Conservation (phyloP, 2,113 vertebrate genomes). For the Scophthalmus maximus region DNA sequence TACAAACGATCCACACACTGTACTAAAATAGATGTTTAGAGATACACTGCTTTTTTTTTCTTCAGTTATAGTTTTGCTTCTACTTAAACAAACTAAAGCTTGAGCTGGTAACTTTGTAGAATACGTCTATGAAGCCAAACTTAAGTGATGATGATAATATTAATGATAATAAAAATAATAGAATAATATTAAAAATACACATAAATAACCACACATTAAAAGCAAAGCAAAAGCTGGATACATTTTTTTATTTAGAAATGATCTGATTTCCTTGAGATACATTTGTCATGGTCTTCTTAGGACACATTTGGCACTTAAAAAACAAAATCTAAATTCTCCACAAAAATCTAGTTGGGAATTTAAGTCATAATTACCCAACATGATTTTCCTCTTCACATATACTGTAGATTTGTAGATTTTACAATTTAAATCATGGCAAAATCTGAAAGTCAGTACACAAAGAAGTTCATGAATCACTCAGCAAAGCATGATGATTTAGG, state of each 20-base stretch:
- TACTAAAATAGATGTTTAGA: background rate
- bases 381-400: background rate
- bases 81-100: background rate
- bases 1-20: background rate
- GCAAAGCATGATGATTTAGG: conserved; percentile 2
- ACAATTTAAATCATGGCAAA: too few relatives aligned
- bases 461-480: conserved; percentile 18
- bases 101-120: background rate
- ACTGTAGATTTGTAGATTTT: background rate
- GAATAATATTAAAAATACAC: too few relatives aligned
- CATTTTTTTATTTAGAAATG: conserved; percentile 10
- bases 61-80: background rate
- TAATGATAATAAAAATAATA: too few relatives aligned
- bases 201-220: too few relatives aligned
- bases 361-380: background rate
- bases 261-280: background rate
- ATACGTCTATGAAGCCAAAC: background rate
- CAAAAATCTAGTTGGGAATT: too few relatives aligned
- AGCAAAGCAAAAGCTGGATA: too few relatives aligned
- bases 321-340: too few relatives aligned
- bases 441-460: background rate
- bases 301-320: background rate
- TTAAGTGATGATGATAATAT: too few relatives aligned
- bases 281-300: background rate
- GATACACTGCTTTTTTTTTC: background rate